phyloP scores from a whole-genome alignment of 2,888 invertebrate genomes.

The Odontocolon sp. region DNA sequence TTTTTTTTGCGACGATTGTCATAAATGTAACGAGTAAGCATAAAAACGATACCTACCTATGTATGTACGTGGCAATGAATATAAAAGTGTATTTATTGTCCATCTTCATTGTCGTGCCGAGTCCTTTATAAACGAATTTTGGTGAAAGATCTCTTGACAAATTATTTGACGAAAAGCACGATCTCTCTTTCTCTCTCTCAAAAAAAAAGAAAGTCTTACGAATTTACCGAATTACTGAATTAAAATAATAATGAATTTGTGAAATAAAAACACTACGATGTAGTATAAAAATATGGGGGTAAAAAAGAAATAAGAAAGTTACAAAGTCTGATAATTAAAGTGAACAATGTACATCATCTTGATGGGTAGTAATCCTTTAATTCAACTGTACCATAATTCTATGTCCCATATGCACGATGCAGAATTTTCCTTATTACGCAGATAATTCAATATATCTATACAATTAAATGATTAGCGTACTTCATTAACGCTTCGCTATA shows the following conservation, averaged over 20 bases:
- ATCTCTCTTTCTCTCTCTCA: not conserved
- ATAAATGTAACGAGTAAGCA: constrained; percentile 65
- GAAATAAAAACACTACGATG: not conserved
- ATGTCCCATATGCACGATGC: constrained; percentile 28
- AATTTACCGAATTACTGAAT: not conserved
- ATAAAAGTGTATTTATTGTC: not conserved
- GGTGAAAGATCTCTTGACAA: constrained; percentile 17
- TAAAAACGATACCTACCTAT: constrained; percentile 66
- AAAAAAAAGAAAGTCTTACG: too few species aligned
- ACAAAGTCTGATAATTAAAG: constrained; percentile 27
- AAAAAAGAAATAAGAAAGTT: not conserved
- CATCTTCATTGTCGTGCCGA: not conserved
- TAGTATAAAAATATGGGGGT: constrained; percentile 5
- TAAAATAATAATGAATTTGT: not conserved
- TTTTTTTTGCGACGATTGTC: constrained; percentile 62
- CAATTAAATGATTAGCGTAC: constrained; percentile 23
- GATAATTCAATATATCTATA: constrained; percentile 29
- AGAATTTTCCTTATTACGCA: constrained; percentile 19
- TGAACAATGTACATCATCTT: constrained; percentile 19
- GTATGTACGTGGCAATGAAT: constrained; percentile 57
- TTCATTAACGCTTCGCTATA: constrained; percentile 5
- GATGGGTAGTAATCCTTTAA: constrained; percentile 23
- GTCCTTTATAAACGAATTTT: constrained; percentile 8
- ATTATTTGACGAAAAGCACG: not conserved
- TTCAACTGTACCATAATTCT: constrained; percentile 29